A percentile compares a stretch with the other conserved stretches of the same genome.
Evolutionary conservation across 2,797 vertebrate genomes (phyloP).

Genomic region (Myiotriccus ornatus): DNA sequence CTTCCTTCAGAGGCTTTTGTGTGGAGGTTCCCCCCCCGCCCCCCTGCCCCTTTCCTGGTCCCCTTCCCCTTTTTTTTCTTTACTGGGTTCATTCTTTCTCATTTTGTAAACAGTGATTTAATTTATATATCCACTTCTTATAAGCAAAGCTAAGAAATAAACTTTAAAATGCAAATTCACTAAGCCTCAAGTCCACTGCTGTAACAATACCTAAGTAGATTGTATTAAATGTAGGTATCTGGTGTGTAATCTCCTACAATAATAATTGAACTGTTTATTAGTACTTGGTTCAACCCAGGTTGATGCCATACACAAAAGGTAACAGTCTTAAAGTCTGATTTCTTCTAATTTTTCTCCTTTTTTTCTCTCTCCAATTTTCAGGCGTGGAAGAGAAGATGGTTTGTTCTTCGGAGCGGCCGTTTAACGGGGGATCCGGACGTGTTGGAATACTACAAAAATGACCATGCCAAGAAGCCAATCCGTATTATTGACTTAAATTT

Average conservation of each 20-base stretch:
- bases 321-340: not conserved
- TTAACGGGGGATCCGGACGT: slow-evolving; percentile 97
- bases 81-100: not conserved
- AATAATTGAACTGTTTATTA: not conserved
- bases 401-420: slow-evolving; percentile 95
- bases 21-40: rapidly evolving
- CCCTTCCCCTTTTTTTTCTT: not conserved
- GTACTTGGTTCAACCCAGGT: not conserved
- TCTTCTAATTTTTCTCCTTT: slow-evolving; percentile 1
- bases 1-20: not conserved
- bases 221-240: not conserved
- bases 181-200: not conserved
- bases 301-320: not conserved
- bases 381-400: slow-evolving; percentile 99
- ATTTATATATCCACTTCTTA: not conserved
- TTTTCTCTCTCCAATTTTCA: slow-evolving; percentile 60
- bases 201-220: not conserved
- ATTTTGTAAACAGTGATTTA: not conserved
- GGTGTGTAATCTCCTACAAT: not conserved
- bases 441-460: slow-evolving; percentile 99
- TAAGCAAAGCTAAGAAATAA: not conserved
- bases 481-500: slow-evolving; percentile 99
- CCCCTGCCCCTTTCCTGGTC: not conserved
- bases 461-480: slow-evolving; percentile 97
- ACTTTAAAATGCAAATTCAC: not conserved